Evolutionary conservation across 2,113 vertebrate species (phyloP).

Genomic region (human (Homo sapiens)): DNA sequence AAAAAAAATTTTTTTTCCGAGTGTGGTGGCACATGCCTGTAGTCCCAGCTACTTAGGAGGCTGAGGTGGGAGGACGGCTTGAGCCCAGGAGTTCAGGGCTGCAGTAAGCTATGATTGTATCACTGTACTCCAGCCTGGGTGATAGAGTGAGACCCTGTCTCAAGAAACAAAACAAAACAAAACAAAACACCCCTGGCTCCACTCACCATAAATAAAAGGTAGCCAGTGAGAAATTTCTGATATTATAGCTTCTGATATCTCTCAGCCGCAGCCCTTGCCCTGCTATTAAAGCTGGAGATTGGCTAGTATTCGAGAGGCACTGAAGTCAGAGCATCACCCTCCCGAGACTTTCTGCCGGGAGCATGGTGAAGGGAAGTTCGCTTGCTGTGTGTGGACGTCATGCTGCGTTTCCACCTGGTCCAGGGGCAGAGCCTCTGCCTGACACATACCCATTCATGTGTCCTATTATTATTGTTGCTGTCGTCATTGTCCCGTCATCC

Average conservation of each 20-base stretch:
- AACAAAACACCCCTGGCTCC: too few relatives aligned
- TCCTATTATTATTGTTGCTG: fast-evolving
- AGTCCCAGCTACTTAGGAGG: too few relatives aligned
- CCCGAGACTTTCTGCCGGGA: fast-evolving
- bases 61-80: too few relatives aligned
- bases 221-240: not conserved
- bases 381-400: not conserved
- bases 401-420: not conserved
- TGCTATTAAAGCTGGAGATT: not conserved
- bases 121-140: too few relatives aligned
- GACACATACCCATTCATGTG: not conserved
- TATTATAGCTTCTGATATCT: not conserved
- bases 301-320: fast-evolving
- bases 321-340: not conserved
- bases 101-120: too few relatives aligned
- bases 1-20: too few relatives aligned
- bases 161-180: too few relatives aligned
- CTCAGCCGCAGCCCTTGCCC: not conserved
- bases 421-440: not conserved
- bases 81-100: too few relatives aligned
- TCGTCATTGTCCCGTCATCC: too few relatives aligned
- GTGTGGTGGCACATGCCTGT: too few relatives aligned
- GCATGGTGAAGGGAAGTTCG: not conserved
- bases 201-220: not conserved
- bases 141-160: too few relatives aligned